Conservation (phyloP, 1,140 invertebrate species). For the Aphaenogaster floridana region DNA sequence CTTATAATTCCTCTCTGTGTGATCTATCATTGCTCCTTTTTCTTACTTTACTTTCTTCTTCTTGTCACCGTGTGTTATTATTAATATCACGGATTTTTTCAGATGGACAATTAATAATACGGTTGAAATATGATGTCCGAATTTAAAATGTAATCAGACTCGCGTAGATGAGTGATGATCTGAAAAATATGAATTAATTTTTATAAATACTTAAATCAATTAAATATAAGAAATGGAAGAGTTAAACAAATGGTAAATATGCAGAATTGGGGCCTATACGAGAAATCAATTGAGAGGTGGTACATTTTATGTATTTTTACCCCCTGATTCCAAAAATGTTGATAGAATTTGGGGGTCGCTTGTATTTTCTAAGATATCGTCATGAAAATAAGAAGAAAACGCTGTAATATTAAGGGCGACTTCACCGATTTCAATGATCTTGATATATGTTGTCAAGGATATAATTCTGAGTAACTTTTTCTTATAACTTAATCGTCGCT, state of each 20-base stretch:
- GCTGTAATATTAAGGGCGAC: too few relatives aligned
- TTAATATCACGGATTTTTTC: slow-evolving; percentile 25
- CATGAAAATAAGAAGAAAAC: too few relatives aligned
- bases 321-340: too few relatives aligned
- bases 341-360: too few relatives aligned
- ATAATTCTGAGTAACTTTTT: too few relatives aligned
- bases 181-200: slow-evolving; percentile 70
- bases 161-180: slow-evolving; percentile 26
- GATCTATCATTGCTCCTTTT: slow-evolving; percentile 21
- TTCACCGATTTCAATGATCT: too few relatives aligned
- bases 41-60: not conserved
- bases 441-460: too few relatives aligned
- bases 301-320: too few relatives aligned
- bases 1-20: slow-evolving; percentile 25
- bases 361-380: too few relatives aligned
- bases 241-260: not conserved
- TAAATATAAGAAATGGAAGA: not conserved
- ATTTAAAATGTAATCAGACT: not conserved
- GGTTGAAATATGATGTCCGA: slow-evolving; percentile 6
- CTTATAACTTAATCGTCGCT: too few relatives aligned
- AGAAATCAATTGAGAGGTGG: too few relatives aligned
- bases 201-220: slow-evolving; percentile 17
- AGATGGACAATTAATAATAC: slow-evolving; percentile 30
- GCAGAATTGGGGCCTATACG: too few relatives aligned
- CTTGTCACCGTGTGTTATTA: not conserved